A percentile compares a stretch with the other conserved stretches of the same genome.
These are phyloP conservation scores for Choloepus didactylus DNA, from an alignment of 2,797 vertebrate species.

Conservation along the genomic window DNA sequence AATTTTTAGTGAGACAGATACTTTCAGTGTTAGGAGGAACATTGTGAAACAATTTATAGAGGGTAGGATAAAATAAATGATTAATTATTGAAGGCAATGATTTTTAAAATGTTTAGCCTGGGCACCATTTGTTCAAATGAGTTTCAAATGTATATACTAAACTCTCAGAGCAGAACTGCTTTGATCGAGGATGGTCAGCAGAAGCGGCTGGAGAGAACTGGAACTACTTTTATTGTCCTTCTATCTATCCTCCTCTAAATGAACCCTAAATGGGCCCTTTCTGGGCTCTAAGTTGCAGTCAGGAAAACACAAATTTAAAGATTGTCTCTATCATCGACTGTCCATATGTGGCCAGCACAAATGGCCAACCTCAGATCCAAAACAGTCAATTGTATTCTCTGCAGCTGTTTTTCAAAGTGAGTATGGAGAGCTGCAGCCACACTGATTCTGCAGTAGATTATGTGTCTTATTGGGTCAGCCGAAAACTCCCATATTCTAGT, in stretches of 20 bases:
- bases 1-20: slow-evolving; percentile 34
- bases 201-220: neutral
- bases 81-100: neutral
- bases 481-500: neutral
- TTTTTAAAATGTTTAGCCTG: neutral
- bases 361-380: neutral
- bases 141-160: neutral
- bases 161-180: neutral
- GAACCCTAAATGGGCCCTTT: neutral
- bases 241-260: neutral
- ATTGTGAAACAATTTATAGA: slow-evolving; percentile 19
- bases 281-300: neutral
- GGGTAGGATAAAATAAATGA: neutral
- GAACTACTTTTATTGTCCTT: neutral
- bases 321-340: neutral
- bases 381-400: neutral
- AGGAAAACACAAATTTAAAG: slow-evolving; percentile 6
- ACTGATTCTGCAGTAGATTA: neutral
- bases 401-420: neutral
- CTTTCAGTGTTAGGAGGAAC: slow-evolving; percentile 5
- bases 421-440: neutral
- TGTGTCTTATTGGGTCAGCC: neutral
- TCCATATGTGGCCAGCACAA: neutral
- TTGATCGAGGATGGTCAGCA: neutral
- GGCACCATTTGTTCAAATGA: neutral